Percentiles rank a stretch among this genome's conserved stretches.
Conservation (phyloP, 2,797 vertebrate species). For the Rallus crepitans region DNA sequence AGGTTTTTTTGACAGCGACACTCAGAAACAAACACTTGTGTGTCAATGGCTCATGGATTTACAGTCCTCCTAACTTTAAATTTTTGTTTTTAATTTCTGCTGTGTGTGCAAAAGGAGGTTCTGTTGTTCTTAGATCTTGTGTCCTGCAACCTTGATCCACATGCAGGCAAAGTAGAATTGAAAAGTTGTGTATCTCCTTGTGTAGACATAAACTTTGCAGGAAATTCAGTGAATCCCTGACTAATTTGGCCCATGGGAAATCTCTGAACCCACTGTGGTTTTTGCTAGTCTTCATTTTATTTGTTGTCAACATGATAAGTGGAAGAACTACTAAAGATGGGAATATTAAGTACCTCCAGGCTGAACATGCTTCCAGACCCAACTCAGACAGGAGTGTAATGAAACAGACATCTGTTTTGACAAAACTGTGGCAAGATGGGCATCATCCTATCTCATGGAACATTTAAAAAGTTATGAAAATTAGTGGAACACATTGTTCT, state of each 20-base stretch:
- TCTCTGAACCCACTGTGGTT: not conserved
- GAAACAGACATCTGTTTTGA: not conserved
- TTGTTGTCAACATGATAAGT: not conserved
- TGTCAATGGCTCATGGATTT: not conserved
- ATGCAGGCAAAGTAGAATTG: not conserved
- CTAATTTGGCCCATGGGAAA: not conserved
- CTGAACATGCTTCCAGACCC: not conserved
- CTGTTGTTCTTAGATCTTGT: not conserved
- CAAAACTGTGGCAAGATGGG: not conserved
- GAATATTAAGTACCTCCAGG: not conserved
- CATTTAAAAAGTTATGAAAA: not conserved
- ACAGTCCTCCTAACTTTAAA: not conserved
- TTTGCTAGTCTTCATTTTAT: not conserved
- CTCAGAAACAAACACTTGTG: not conserved
- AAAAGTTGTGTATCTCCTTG: not conserved
- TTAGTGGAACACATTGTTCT: not conserved
- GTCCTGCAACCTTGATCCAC: not conserved
- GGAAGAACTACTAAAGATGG: not conserved
- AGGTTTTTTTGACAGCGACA: not conserved
- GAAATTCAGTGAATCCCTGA: not conserved
- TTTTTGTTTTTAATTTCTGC: not conserved
- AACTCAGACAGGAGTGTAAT: not conserved
- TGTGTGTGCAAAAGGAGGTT: not conserved
- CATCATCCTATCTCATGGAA: accelerated
- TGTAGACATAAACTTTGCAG: not conserved